A percentile compares a stretch with the other conserved stretches of the same genome.
These are phyloP conservation scores for Ylistrum balloti DNA, from an alignment of 1,140 invertebrate genomes.

Conservation along the genomic window DNA sequence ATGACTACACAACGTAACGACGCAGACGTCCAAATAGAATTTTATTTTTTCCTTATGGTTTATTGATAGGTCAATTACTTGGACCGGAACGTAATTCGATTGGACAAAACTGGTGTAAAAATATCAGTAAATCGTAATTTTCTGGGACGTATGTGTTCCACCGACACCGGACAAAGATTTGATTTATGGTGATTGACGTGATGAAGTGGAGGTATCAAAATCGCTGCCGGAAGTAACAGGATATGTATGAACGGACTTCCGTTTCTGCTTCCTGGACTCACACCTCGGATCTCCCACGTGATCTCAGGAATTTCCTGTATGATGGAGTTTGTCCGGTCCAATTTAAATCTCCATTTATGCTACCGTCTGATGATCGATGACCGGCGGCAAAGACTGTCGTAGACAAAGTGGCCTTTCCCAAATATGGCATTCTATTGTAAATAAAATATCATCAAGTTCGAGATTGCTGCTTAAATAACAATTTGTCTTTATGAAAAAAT, in stretches of 20 bases:
- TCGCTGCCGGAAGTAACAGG: slow-evolving; percentile 11
- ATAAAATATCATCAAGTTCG: not conserved
- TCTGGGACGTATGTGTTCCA: not conserved
- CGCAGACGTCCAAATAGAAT: not conserved
- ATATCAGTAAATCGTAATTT: not conserved
- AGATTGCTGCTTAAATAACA: no score
- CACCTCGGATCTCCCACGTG: not conserved
- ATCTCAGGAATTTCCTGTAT: not conserved
- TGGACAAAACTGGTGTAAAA: not conserved
- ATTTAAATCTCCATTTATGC: slow-evolving; percentile 2
- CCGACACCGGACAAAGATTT: not conserved
- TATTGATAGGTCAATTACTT: not conserved
- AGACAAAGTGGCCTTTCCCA: not conserved
- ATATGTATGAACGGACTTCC: slow-evolving; percentile 33
- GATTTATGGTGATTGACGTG: not conserved
- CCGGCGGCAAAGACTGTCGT: not conserved
- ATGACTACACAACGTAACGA: not conserved
- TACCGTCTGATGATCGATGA: not conserved
- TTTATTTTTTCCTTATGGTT: not conserved
- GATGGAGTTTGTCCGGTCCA: slow-evolving; percentile 18
- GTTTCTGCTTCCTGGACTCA: slow-evolving; percentile 29
- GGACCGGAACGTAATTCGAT: not conserved
- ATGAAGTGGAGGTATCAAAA: not conserved
- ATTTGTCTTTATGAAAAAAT: no score
- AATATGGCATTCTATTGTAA: not conserved